These are phyloP conservation scores for Loripinus fragilis DNA, from an alignment of 2,888 invertebrate genomes.

Conservation along the genomic window DNA sequence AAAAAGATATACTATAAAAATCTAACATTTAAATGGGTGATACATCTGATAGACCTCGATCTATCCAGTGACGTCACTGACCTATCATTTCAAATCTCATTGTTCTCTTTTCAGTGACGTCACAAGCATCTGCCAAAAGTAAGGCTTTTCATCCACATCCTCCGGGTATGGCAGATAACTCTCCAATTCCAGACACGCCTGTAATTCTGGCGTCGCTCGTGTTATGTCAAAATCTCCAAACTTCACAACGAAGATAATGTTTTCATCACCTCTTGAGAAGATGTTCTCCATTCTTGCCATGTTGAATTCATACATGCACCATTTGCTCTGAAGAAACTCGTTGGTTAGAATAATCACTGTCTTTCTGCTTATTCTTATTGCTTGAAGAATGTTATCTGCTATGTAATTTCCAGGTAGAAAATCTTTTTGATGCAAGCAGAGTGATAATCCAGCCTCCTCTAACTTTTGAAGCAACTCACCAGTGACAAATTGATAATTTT, in stretches of 20 bases:
- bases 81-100: too few species aligned
- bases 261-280: conserved; percentile 31
- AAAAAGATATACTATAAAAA: too few species aligned
- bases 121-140: conserved; percentile 8
- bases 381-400: conserved; percentile 58
- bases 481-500: conserved; percentile 35
- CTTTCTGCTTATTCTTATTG: conserved; percentile 62
- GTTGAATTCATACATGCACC: conserved; percentile 67
- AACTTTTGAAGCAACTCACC: conserved; percentile 27
- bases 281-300: conserved; percentile 63
- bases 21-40: too few species aligned
- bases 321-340: conserved; percentile 54
- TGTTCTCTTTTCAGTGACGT: too few species aligned
- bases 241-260: conserved; percentile 16
- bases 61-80: too few species aligned
- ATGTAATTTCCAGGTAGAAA: conserved; percentile 62
- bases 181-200: neutral
- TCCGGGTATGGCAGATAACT: neutral
- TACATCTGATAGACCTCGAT: too few species aligned
- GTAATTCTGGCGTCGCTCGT: neutral
- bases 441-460: conserved; percentile 39
- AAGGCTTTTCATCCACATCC: neutral
- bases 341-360: conserved; percentile 58
- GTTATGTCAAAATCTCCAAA: conserved; percentile 14
- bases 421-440: conserved; percentile 63